These are phyloP conservation scores for Bufotes viridis DNA, from an alignment of 2,797 vertebrate genomes.

Conservation along the genomic window DNA sequence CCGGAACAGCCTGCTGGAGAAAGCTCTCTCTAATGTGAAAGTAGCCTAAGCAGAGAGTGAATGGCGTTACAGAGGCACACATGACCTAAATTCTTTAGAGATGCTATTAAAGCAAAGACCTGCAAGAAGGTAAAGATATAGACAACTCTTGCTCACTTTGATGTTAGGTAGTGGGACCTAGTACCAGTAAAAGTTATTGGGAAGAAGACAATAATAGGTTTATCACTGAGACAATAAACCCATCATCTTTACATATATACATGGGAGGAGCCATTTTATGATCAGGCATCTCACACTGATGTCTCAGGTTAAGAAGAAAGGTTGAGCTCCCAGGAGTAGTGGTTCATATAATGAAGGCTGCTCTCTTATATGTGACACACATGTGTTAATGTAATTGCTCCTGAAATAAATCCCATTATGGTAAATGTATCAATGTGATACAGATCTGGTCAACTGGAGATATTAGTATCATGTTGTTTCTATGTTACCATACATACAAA, in stretches of 20 bases:
- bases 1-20: no score
- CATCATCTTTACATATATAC: neutral
- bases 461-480: conserved; percentile 78
- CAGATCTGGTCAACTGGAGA: conserved; percentile 74
- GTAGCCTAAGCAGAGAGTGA: no score
- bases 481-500: conserved; percentile 78
- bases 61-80: no score
- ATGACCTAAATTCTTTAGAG: no score
- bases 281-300: neutral
- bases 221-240: neutral
- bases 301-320: neutral
- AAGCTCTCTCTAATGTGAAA: no score
- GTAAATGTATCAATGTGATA: conserved; percentile 80
- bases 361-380: neutral
- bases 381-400: neutral
- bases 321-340: neutral
- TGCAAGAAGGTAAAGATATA: no score
- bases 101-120: no score
- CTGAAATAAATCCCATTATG: neutral
- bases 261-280: neutral
- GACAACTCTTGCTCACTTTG: neutral
- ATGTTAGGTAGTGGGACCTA: neutral
- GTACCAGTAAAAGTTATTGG: neutral
- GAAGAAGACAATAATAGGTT: neutral
- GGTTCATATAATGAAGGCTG: neutral